A percentile compares a stretch with the other conserved stretches of the same genome.
Evolutionary conservation across 2,888 invertebrate genomes (phyloP).

Genomic region (Thumatha senex): DNA sequence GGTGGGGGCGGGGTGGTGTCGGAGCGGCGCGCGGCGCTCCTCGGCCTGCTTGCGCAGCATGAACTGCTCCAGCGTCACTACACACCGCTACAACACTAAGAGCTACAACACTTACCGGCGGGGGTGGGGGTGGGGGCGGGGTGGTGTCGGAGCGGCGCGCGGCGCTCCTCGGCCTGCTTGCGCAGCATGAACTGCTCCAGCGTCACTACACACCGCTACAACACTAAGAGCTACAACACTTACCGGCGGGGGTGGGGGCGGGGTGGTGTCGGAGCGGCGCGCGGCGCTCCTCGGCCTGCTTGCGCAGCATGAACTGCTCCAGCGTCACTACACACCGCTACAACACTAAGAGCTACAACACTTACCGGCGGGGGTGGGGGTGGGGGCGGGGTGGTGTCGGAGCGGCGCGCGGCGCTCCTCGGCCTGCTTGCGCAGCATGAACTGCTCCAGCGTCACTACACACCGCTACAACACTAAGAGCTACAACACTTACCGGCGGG

Average conservation of each 20-base stretch:
- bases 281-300: constrained; percentile 87
- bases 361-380: constrained; percentile 33
- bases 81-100: too few relatives aligned
- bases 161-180: constrained; percentile 87
- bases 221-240: too few relatives aligned
- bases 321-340: too few relatives aligned
- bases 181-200: constrained; percentile 91
- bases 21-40: constrained; percentile 63
- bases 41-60: constrained; percentile 91
- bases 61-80: constrained; percentile 90
- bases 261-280: constrained; percentile 51
- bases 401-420: constrained; percentile 83
- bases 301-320: constrained; percentile 90
- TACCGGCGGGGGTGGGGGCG: constrained; percentile 29
- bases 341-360: too few relatives aligned
- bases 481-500: too few relatives aligned
- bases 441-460: too few relatives aligned
- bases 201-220: too few relatives aligned
- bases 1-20: neutral
- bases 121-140: constrained; percentile 27
- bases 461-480: too few relatives aligned
- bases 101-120: too few relatives aligned
- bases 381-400: constrained; percentile 11
- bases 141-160: constrained; percentile 51
- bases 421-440: constrained; percentile 90